These are phyloP conservation scores for Stichodactyla mertensii DNA, from an alignment of 64 coral and sea anemone species.

Conservation along the genomic window DNA sequence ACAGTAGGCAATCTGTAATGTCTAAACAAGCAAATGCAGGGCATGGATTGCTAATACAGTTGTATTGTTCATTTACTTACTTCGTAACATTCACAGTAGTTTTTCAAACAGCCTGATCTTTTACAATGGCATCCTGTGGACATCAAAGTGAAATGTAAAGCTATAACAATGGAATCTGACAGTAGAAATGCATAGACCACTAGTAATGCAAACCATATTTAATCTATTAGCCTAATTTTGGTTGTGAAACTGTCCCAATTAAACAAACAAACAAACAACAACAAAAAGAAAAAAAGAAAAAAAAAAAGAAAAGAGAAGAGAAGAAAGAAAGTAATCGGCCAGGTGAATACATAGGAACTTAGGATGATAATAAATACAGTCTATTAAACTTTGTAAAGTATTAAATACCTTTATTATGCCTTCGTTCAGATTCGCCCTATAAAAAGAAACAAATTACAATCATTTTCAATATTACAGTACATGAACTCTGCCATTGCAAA, in stretches of 20 bases:
- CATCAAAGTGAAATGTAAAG: background rate
- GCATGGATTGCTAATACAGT: background rate
- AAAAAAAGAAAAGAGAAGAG: no score
- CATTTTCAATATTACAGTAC: no score
- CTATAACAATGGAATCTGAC: background rate
- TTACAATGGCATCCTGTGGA: constrained; percentile 92
- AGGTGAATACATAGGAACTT: no score
- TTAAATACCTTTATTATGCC: constrained; percentile 90
- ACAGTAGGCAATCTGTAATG: background rate
- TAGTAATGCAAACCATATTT: no score
- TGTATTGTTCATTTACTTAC: constrained; percentile 13
- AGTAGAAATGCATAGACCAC: no score
- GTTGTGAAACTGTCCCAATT: background rate
- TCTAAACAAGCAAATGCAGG: background rate
- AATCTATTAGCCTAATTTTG: no score
- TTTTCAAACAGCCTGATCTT: constrained; percentile 96
- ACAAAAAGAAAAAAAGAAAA: no score
- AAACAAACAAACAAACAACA: no score
- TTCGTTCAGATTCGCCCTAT: constrained; percentile 90
- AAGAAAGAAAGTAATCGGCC: background rate
- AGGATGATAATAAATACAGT: no score
- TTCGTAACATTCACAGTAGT: constrained; percentile 99
- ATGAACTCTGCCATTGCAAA: no score
- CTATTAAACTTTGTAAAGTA: background rate
- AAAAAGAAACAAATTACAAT: background rate